Conservation (phyloP, 2,888 invertebrate species). For the Eupithecia subumbrata region DNA sequence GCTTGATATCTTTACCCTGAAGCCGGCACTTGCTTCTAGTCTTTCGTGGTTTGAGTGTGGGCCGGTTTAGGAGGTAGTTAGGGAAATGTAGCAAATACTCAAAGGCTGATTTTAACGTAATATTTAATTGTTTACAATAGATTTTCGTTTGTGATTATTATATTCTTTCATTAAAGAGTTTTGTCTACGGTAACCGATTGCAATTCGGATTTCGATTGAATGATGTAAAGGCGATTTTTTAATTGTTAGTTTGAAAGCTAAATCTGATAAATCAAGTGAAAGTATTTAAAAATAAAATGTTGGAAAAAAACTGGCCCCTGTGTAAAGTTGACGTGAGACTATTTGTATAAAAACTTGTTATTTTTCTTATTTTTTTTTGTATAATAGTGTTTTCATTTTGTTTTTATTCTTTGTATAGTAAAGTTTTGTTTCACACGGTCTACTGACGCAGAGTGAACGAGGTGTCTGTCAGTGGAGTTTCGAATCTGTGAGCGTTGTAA, state of each 20-base stretch:
- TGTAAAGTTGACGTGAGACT: conserved; percentile 52
- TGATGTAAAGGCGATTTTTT: conserved; percentile 23
- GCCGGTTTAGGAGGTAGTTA: conserved; percentile 54
- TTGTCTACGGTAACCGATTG: conserved; percentile 35
- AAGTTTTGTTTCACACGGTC: conserved; percentile 71
- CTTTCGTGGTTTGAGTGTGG: conserved; percentile 47
- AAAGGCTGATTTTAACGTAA: conserved; percentile 76
- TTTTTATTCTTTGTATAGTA: conserved; percentile 68
- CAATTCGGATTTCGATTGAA: conserved; percentile 24
- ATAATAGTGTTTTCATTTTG: conserved; percentile 68
- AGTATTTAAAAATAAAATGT: conserved; percentile 27
- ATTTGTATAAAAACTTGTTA: conserved; percentile 63
- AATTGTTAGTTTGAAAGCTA: conserved; percentile 19
- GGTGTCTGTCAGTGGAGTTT: conserved; percentile 39
- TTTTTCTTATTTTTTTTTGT: conserved; percentile 66
- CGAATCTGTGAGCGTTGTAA: conserved; percentile 46
- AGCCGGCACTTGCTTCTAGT: conserved; percentile 37
- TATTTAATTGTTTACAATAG: conserved; percentile 57
- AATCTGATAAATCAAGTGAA: conserved; percentile 30
- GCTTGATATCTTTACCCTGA: conserved; percentile 13
- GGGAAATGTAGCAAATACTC: conserved; percentile 62
- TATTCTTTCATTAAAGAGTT: conserved; percentile 15
- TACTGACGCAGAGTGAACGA: conserved; percentile 37
- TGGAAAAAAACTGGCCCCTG: conserved; percentile 47
- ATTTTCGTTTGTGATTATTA: conserved; percentile 44